Conservation (phyloP, 2,113 vertebrate genomes). For the Macrotis lagotis region DNA sequence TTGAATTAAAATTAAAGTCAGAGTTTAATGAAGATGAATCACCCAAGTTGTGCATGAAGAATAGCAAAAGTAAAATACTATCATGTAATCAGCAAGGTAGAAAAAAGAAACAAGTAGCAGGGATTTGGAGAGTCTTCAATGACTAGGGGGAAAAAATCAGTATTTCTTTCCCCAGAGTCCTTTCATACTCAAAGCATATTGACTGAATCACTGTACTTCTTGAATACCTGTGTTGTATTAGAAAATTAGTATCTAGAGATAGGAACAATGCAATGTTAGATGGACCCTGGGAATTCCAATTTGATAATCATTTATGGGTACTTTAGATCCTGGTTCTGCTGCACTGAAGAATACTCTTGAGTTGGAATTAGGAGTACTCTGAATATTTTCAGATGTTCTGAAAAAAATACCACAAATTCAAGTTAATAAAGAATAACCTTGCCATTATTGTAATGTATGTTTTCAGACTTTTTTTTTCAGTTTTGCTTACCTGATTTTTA, state of each 20-base stretch:
- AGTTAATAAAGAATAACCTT: not conserved
- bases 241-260: not conserved
- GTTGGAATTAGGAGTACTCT: accelerated
- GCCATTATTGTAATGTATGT: not conserved
- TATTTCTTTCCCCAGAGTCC: not conserved
- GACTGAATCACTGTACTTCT: not conserved
- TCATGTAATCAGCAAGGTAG: not conserved
- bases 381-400: not conserved
- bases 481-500: not conserved
- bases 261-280: not conserved
- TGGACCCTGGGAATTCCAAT: not conserved
- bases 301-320: not conserved
- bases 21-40: not conserved
- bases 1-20: not conserved
- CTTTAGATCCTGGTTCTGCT: not conserved
- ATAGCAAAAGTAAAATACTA: not conserved
- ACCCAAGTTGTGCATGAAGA: not conserved
- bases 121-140: not conserved
- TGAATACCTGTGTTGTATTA: not conserved
- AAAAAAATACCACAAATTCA: not conserved
- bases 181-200: not conserved
- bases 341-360: not conserved
- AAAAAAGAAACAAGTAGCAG: not conserved
- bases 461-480: not conserved
- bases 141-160: not conserved